phyloP scores from a whole-genome alignment of 2,113 vertebrate genomes.

The Kryptolebias marmoratus region DNA sequence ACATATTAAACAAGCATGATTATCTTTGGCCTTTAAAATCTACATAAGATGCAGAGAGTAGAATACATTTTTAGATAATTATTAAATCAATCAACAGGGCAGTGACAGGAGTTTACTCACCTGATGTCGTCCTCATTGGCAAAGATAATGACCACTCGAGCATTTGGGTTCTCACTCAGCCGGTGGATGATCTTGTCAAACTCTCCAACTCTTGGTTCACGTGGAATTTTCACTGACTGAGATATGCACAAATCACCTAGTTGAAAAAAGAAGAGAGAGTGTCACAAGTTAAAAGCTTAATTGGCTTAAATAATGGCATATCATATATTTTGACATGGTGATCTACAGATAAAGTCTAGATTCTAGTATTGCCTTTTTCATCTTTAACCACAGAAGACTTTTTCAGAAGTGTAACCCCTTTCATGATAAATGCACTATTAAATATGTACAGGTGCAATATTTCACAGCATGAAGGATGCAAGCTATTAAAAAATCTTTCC shows the following conservation, averaged over 20 bases:
- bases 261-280: constrained; percentile 17
- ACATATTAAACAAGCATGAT: no score
- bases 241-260: constrained; percentile 91
- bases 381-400: neutral
- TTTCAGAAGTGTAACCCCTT: constrained; percentile 1
- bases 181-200: constrained; percentile 94
- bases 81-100: neutral
- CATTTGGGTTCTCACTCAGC: constrained; percentile 91
- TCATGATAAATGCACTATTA: constrained; percentile 42
- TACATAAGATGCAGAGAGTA: no score
- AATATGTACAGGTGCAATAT: constrained; percentile 57
- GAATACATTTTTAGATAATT: no score
- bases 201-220: constrained; percentile 89
- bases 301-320: neutral
- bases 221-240: constrained; percentile 94
- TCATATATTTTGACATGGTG: no score
- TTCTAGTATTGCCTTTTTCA: neutral
- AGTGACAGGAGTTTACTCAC: constrained; percentile 68
- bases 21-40: no score
- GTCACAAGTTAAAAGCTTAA: constrained; percentile 14
- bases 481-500: constrained; percentile 58
- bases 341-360: no score
- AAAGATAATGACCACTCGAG: constrained; percentile 91
- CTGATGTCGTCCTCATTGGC: constrained; percentile 96
- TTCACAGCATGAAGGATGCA: constrained; percentile 46